Evolutionary conservation across 2,797 vertebrate genomes (phyloP).

Genomic region (Prionace glauca): DNA sequence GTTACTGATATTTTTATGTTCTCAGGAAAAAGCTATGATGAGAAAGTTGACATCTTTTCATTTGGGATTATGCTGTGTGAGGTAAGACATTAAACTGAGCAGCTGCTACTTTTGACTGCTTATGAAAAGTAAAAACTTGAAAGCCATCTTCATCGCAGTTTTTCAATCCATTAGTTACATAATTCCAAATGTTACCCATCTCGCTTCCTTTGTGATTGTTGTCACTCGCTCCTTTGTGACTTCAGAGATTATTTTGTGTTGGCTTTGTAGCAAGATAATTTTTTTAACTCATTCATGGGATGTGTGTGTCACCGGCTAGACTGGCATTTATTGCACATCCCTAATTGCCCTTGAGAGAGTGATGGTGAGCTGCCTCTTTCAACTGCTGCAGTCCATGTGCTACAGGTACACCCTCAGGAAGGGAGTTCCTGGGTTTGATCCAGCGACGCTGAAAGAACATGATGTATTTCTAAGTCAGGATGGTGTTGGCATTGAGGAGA

Average conservation of each 20-base stretch:
- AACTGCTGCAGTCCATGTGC: too few relatives aligned
- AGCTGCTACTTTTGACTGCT: not conserved
- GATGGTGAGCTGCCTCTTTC: too few relatives aligned
- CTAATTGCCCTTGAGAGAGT: too few relatives aligned
- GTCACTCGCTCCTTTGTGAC: not conserved
- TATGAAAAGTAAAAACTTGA: not conserved
- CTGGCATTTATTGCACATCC: too few relatives aligned
- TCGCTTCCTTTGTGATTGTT: not conserved
- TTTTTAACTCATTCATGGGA: too few relatives aligned
- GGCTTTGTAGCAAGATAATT: not conserved
- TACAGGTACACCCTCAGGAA: too few relatives aligned
- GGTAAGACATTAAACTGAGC: conserved; percentile 59
- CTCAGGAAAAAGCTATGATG: conserved; percentile 88
- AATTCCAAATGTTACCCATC: not conserved
- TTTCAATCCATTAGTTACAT: not conserved
- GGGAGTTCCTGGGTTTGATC: too few relatives aligned
- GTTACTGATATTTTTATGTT: conserved; percentile 17
- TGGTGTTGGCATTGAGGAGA: too few relatives aligned
- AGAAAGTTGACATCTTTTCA: conserved; percentile 95
- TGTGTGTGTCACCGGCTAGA: too few relatives aligned
- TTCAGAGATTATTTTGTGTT: not conserved
- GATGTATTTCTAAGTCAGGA: too few relatives aligned
- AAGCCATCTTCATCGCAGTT: not conserved
- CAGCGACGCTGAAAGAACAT: too few relatives aligned
- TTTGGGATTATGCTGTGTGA: conserved; percentile 96